Conservation (phyloP, 2,888 invertebrate genomes). For the Exocentrus adspersus region DNA sequence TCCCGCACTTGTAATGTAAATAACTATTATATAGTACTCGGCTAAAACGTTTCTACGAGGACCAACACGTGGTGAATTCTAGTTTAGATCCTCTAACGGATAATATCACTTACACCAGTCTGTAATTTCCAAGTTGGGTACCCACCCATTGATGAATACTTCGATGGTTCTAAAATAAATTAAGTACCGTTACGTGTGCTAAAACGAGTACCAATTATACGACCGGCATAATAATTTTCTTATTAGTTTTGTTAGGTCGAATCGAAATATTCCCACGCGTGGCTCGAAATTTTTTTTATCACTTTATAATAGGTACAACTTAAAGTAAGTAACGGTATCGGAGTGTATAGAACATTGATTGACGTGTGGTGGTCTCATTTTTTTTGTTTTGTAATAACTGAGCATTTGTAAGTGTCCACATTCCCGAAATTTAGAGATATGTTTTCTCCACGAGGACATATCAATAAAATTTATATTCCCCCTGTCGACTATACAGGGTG, state of each 20-base stretch:
- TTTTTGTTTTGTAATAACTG: no score
- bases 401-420: no score
- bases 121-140: background rate
- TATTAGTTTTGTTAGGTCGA: slow-evolving; percentile 15
- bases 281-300: slow-evolving; percentile 25
- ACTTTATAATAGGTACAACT: no score
- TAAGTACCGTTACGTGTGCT: slow-evolving; percentile 38
- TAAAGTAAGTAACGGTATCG: slow-evolving; percentile 1
- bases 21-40: no score
- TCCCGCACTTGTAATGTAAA: no score
- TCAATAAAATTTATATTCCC: no score
- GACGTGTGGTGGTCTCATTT: background rate
- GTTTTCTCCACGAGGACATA: no score
- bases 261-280: slow-evolving; percentile 27
- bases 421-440: no score
- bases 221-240: slow-evolving; percentile 30
- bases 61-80: no score
- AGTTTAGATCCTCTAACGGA: no score
- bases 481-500: no score
- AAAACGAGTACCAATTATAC: slow-evolving; percentile 33
- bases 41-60: no score
- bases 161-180: slow-evolving; percentile 25
- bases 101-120: background rate
- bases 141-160: slow-evolving; percentile 7
- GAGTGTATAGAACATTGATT: background rate